Evolutionary conservation across 2,113 vertebrate species (phyloP).

Genomic region (Elephas maximus): DNA sequence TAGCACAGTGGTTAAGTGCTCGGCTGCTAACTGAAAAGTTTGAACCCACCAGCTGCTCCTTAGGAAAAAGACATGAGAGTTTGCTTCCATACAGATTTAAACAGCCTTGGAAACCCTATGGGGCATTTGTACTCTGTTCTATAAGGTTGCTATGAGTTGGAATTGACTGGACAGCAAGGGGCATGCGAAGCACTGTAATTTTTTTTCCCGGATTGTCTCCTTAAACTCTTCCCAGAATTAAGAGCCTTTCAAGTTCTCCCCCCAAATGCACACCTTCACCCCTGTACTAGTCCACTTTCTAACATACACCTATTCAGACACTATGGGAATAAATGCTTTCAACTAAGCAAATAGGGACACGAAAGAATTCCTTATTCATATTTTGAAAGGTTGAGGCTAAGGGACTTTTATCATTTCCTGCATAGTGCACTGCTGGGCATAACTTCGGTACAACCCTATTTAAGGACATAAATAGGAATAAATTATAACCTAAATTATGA

Average conservation of each 20-base stretch:
- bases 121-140: not conserved
- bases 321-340: slow-evolving; percentile 49
- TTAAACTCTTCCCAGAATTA: slow-evolving; percentile 51
- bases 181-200: slow-evolving; percentile 33
- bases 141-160: not conserved
- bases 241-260: slow-evolving; percentile 37
- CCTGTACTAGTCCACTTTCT: slow-evolving; percentile 36
- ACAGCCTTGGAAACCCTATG: not conserved
- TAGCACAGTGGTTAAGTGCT: not conserved
- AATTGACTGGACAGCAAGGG: not conserved
- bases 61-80: not conserved
- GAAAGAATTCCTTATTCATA: slow-evolving; percentile 51
- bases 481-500: slow-evolving; percentile 67
- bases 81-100: not conserved
- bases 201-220: slow-evolving; percentile 40
- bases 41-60: not conserved
- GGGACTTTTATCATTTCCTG: slow-evolving; percentile 54
- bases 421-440: slow-evolving; percentile 4
- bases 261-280: not conserved
- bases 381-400: slow-evolving; percentile 60
- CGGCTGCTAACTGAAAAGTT: not conserved
- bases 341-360: slow-evolving; percentile 47
- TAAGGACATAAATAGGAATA: slow-evolving; percentile 67
- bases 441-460: slow-evolving; percentile 31
- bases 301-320: slow-evolving; percentile 25